Evolutionary conservation across 2,113 vertebrate genomes (phyloP), one percentile per base, ranked within the genome.

Genomic region (Erythrolamprus reginae): DNA sequence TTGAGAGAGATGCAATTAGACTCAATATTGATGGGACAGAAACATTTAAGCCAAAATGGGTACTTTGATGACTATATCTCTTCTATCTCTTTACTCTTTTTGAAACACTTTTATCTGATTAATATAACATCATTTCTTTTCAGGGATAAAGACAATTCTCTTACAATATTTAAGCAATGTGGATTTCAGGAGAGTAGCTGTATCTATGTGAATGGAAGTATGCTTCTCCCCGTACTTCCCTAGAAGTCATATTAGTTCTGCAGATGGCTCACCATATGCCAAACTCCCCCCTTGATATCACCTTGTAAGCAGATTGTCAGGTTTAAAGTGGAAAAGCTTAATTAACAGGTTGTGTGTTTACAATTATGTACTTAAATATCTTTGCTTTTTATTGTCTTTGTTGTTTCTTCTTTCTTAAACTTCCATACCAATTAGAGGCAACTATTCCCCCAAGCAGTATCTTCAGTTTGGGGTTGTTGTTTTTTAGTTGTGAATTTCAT

Each of bases 201-300:
- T 88, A 86, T 5, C 24, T 47, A 58, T 1, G 26, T 33, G 45
- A 8, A n/a, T 53, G 70, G 12, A 28, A 4, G 12, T 38, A 5
- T 45, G 47, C 82, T 9, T 58, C 42, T 84, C 24, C 19, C 26
- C 56, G 82, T 86, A 47, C 10, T 84, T 84, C 87, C 93, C 4
- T 56, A 23, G 10, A 86, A 38, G 19, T 13, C 50, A 53, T 26
- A 0, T 58, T 87, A 10, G 0, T 26, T 28, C 65, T 91, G 93
- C 97, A 97, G 97, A 97, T 97, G 97, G 97, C 89, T 93, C 84
- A 24, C 96, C 97, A 97, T 96, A 96, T 97, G 97, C 95, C 94
- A 92, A 93, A 13, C 90, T 93, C 95, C 96, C 95, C 94, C 92
- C 94, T 1, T 4, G 56, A 96, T 95, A 82, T 38, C 97, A 97